phyloP scores from a whole-genome alignment of 2,888 invertebrate species.

The Cremastobaeus sp. region DNA sequence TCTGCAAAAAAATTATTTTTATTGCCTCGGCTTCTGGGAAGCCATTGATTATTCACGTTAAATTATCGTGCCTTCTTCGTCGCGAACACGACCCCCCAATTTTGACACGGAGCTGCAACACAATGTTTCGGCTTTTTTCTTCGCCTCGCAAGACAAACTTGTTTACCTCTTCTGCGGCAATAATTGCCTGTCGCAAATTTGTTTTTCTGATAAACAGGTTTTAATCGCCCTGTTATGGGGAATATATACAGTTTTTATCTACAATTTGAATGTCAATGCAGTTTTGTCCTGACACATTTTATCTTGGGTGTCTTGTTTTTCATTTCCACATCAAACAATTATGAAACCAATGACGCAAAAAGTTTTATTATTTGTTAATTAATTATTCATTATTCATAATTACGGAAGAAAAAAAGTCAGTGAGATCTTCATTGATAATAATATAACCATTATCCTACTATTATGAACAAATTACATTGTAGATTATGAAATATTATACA shows the following conservation, averaged over 20 bases:
- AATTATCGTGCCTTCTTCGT: slow-evolving; percentile 6
- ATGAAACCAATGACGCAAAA: too few relatives aligned
- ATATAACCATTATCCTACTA: too few relatives aligned
- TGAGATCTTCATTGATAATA: too few relatives aligned
- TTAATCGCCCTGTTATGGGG: background rate
- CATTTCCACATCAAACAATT: too few relatives aligned
- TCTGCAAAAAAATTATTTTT: slow-evolving; percentile 8
- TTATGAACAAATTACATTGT: too few relatives aligned
- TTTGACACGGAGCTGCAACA: slow-evolving; percentile 3
- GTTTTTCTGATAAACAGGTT: slow-evolving; percentile 12
- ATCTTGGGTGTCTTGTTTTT: too few relatives aligned
- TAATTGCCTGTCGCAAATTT: slow-evolving; percentile 9
- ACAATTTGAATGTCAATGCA: too few relatives aligned
- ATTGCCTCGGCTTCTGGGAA: slow-evolving; percentile 14
- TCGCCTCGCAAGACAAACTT: slow-evolving; percentile 5
- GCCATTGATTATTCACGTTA: slow-evolving; percentile 12
- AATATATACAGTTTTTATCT: background rate
- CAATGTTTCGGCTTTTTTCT: background rate
- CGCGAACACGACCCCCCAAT: background rate
- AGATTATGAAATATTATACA: too few relatives aligned
- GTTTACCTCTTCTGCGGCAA: slow-evolving; percentile 13
- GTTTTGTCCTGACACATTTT: too few relatives aligned
- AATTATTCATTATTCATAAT: too few relatives aligned
- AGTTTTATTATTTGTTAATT: too few relatives aligned
- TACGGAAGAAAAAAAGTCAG: too few relatives aligned